A percentile compares a stretch with the other conserved stretches of the same genome.
Evolutionary conservation across 2,113 vertebrate species (phyloP).

Genomic region (Hemiprocne comata): DNA sequence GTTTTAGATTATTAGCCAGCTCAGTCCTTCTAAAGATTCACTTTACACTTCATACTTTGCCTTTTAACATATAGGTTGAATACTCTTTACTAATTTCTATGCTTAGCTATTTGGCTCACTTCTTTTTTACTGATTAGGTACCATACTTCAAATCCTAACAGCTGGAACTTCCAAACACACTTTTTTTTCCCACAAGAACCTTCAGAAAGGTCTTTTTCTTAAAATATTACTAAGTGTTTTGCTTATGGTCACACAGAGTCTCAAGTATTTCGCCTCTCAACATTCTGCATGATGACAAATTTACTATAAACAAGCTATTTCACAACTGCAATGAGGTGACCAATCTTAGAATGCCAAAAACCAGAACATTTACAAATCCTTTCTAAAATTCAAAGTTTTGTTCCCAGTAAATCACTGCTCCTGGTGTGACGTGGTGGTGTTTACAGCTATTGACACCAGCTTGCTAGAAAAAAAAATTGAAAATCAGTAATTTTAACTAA

Average conservation of each 20-base stretch:
- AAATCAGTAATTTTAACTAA: slow-evolving; percentile 40
- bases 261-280: neutral
- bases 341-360: neutral
- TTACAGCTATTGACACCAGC: neutral
- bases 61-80: neutral
- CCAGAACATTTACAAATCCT: neutral
- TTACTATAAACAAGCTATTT: neutral
- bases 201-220: neutral
- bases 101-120: neutral
- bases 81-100: neutral
- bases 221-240: neutral
- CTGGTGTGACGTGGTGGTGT: neutral
- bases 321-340: neutral
- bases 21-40: neutral
- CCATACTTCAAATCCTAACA: neutral
- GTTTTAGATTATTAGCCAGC: neutral
- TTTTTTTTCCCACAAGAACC: neutral
- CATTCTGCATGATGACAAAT: neutral
- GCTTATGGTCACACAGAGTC: neutral
- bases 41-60: neutral
- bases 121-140: neutral
- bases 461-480: neutral
- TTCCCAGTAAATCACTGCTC: neutral
- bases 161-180: neutral
- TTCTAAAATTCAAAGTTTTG: neutral